Percentiles rank a stretch among this genome's conserved stretches.
Evolutionary conservation across 2,888 invertebrate species (phyloP).

Genomic region (Tetheella fluctuosa): DNA sequence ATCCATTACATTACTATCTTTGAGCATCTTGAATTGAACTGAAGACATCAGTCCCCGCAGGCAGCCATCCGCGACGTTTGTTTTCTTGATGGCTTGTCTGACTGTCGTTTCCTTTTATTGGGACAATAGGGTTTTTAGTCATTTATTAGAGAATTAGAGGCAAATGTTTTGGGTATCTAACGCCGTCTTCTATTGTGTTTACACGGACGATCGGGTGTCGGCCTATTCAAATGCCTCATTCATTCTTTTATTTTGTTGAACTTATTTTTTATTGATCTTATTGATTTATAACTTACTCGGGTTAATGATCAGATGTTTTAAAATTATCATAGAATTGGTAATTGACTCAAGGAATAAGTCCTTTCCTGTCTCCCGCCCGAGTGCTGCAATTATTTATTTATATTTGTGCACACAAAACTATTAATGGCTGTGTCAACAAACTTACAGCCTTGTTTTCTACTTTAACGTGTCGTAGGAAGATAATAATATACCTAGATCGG

Average conservation of each 20-base stretch:
- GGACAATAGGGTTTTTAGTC: slow-evolving; percentile 46
- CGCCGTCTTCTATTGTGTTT: slow-evolving; percentile 39
- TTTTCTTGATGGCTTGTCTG: slow-evolving; percentile 39
- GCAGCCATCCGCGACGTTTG: slow-evolving; percentile 23
- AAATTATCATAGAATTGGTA: no score
- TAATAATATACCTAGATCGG: no score
- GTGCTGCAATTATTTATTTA: no score
- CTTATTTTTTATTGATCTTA: not conserved
- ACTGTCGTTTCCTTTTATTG: slow-evolving; percentile 45
- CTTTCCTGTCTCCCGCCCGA: no score
- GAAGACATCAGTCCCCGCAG: not conserved
- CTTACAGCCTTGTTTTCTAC: no score
- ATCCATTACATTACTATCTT: slow-evolving; percentile 49
- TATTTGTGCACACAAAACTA: no score
- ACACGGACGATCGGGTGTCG: slow-evolving; percentile 42
- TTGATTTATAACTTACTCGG: not conserved
- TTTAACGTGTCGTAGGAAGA: no score
- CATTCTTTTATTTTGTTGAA: slow-evolving; percentile 6
- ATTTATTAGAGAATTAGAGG: slow-evolving; percentile 31
- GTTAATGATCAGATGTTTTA: no score
- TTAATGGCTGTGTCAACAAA: no score
- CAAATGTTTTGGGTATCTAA: slow-evolving; percentile 47
- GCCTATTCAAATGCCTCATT: slow-evolving; percentile 18
- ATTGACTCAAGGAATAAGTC: no score
- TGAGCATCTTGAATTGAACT: slow-evolving; percentile 19